Conservation (phyloP, 1,140 invertebrate genomes). For the Amyelois transitella region DNA sequence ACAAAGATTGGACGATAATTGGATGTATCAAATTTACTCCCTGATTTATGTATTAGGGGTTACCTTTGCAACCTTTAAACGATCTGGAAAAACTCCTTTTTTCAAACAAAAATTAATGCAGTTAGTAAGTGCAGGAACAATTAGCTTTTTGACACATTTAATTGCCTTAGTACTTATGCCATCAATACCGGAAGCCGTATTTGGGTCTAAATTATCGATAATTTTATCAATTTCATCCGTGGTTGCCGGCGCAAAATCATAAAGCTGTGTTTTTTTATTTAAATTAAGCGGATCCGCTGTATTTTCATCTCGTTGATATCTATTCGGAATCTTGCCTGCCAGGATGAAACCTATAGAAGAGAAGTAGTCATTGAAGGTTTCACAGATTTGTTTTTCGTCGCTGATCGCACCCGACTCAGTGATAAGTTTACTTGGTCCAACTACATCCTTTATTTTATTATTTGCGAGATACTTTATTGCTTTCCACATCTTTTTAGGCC, state of each 20-base stretch:
- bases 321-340: background rate
- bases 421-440: background rate
- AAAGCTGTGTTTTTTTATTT: background rate
- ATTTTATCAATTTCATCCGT: background rate
- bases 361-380: slow-evolving; percentile 20
- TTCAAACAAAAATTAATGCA: background rate
- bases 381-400: slow-evolving; percentile 17
- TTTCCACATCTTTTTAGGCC: slow-evolving; percentile 24
- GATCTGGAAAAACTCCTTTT: background rate
- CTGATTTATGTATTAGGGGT: background rate
- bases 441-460: slow-evolving; percentile 12
- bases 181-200: background rate
- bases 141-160: background rate
- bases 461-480: slow-evolving; percentile 11
- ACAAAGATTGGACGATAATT: background rate
- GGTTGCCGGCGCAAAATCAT: background rate
- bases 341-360: background rate
- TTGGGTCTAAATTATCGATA: background rate
- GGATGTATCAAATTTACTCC: background rate
- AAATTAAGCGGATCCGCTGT: background rate
- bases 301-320: background rate
- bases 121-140: background rate
- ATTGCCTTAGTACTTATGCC: background rate
- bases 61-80: background rate
- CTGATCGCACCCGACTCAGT: background rate